Percentiles rank a stretch among this genome's conserved stretches.
Conservation (phyloP, 2,113 vertebrate species). For the Apistogramma diplotaenia region DNA sequence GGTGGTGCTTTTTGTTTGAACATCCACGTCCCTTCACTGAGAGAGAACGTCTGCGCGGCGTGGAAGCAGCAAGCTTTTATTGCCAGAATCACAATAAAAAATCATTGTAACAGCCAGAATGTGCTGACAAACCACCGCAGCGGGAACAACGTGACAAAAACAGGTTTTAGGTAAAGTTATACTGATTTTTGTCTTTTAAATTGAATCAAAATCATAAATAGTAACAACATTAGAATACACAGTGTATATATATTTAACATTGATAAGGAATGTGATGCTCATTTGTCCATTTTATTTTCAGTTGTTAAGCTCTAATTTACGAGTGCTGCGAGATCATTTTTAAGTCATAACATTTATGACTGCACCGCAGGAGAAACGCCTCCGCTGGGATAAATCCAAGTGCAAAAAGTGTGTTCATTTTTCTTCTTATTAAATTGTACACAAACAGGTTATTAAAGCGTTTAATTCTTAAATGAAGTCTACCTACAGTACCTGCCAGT, state of each 20-base stretch:
- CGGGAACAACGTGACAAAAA: too few species aligned
- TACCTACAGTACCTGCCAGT: too few species aligned
- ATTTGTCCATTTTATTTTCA: neutral
- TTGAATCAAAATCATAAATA: neutral
- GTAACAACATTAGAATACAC: neutral
- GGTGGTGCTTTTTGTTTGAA: neutral
- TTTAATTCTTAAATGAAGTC: fast-evolving
- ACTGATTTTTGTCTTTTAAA: too few species aligned
- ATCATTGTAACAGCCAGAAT: neutral
- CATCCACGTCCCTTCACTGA: too few species aligned
- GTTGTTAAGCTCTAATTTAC: neutral
- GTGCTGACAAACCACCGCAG: neutral
- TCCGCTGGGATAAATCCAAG: neutral
- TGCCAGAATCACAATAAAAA: neutral
- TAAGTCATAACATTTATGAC: neutral
- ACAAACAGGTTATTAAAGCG: neutral
- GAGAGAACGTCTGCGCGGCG: neutral
- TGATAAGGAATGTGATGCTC: fast-evolving
- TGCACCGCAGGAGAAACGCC: fast-evolving
- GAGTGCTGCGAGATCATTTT: fast-evolving
- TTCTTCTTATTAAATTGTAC: neutral
- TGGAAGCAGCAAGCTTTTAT: too few species aligned
- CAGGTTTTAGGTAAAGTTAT: too few species aligned
- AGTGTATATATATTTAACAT: neutral
- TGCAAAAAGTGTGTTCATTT: neutral